Percentiles rank a stretch among this genome's conserved stretches.
Conservation (phyloP, 2,113 vertebrate species). For the Brachypodius melanocephalos region DNA sequence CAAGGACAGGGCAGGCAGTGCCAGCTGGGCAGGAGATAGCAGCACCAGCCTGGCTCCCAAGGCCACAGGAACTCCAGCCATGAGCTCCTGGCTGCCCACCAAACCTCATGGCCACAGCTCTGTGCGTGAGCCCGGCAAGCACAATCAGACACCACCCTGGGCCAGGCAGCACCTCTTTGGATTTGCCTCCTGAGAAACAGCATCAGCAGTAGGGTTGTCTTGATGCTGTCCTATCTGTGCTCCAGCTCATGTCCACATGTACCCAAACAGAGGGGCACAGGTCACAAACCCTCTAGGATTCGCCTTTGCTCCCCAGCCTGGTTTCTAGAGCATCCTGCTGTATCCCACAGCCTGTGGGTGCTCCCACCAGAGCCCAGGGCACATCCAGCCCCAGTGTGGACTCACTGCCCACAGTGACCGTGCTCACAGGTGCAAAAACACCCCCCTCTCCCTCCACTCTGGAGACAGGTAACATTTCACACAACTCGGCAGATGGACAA, state of each 20-base stretch:
- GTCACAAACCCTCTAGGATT: neutral
- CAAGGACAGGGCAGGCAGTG: neutral
- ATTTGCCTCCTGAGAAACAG: neutral
- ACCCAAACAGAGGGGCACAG: neutral
- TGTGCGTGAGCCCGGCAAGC: fast-evolving
- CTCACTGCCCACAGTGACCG: neutral
- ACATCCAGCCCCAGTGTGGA: neutral
- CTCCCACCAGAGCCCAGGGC: fast-evolving
- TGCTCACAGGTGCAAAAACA: neutral
- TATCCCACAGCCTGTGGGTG: fast-evolving
- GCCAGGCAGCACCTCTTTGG: neutral
- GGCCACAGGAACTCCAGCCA: neutral
- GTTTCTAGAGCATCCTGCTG: neutral
- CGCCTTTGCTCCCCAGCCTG: neutral
- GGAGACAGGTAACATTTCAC: neutral
- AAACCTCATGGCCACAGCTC: fast-evolving
- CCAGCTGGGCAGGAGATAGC: neutral
- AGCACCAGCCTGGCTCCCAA: neutral
- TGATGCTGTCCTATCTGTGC: neutral
- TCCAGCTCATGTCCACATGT: neutral
- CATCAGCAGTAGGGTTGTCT: neutral
- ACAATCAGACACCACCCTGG: neutral
- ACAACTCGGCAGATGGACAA: neutral
- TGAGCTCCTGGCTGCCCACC: neutral
- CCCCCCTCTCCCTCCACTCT: neutral